Evolutionary conservation across 2,113 vertebrate genomes (phyloP).

Genomic region (Atractosteus spatula): DNA sequence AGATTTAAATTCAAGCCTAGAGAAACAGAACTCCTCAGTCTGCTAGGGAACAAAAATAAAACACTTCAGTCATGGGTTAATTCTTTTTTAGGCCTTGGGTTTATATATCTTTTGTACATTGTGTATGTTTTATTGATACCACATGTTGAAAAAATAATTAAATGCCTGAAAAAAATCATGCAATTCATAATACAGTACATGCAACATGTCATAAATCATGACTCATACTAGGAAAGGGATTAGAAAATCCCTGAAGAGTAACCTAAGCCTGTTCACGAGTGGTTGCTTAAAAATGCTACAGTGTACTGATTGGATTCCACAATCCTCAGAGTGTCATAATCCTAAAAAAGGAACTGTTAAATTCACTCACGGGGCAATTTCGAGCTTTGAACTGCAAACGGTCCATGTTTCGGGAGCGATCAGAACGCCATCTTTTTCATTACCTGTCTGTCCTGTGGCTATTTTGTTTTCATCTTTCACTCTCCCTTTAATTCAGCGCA

Average conservation of each 20-base stretch:
- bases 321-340: slow-evolving; percentile 48
- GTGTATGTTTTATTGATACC: no score
- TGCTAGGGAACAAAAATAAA: no score
- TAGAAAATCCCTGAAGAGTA: slow-evolving; percentile 33
- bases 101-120: no score
- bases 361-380: slow-evolving; percentile 28
- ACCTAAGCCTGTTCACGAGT: slow-evolving; percentile 36
- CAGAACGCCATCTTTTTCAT: neutral
- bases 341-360: slow-evolving; percentile 38
- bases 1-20: no score
- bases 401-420: slow-evolving; percentile 23
- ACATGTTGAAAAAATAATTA: slow-evolving; percentile 2
- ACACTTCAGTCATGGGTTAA: no score
- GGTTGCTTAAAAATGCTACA: slow-evolving; percentile 35
- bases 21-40: no score
- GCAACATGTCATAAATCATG: slow-evolving; percentile 9
- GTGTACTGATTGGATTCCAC: slow-evolving; percentile 44
- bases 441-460: no score
- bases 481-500: neutral
- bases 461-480: neutral
- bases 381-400: slow-evolving; percentile 29
- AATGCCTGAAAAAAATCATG: neutral
- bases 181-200: neutral
- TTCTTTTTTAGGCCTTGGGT: no score
- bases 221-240: slow-evolving; percentile 3